Base-by-base conservation (phyloP, 2,888 invertebrate species). In the Eupithecia exiguata region DNA sequence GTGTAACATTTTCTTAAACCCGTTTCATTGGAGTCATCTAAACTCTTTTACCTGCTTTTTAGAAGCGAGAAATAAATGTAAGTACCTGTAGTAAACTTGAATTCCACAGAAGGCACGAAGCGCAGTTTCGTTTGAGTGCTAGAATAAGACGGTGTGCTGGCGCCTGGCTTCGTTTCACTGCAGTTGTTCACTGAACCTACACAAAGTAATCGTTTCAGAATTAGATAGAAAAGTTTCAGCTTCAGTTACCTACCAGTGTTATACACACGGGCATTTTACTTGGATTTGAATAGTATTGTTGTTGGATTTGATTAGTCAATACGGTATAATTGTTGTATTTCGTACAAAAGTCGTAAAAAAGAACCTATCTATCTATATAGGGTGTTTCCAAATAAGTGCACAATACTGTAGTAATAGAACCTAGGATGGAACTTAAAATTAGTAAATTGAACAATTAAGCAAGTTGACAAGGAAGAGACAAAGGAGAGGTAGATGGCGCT, bases 71-170 rank as follows among this genome's bases (percentile, higher is more conserved):
- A 30, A 30, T 4, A 30, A 1, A 38, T 10, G 9, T 10, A 38
- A 38, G 10, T 95, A 96, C 96, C 96, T 91, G 97, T 96, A 77
- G 96, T 96, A 88, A 97, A 96, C 87, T 96, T 97, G 91, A 96
- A 96, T 89, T 97, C 97, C 83, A 97, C 97, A 67, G 97, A 97
- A 78, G 97, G 96, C 73, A 97, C 97, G 93, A 97, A 97, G 82
- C 97, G 96, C 79, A 97, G 94, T 93, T 97, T 97, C 79, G 97
- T 96, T 80, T 92, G 94, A 78, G 83, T 95, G 85, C 87, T 95
- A 82, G 81, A 91, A 61, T 85, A 92, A 0, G 85, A 91, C 65
- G 85, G 94, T 21, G 92, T 88, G 78, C 87, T 89, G 36, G 81
- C 86, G 0, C 87, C 79, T 0, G 88, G 85, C 74, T 91, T 92